Evolutionary conservation across 2,888 invertebrate genomes (phyloP).

Genomic region (Tetanocera ferruginea): DNA sequence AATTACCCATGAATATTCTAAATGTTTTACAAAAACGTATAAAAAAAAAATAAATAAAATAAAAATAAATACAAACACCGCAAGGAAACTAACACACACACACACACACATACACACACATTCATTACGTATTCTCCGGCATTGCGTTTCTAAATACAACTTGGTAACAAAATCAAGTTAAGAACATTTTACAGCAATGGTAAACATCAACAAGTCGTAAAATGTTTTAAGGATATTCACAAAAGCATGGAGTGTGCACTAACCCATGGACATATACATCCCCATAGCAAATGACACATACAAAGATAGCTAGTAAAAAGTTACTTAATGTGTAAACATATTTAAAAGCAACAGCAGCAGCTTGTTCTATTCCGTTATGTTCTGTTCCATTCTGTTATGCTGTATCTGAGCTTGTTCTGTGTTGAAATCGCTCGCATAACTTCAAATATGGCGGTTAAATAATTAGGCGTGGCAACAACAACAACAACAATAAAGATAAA

Average conservation of each 20-base stretch:
- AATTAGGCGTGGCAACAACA: background rate
- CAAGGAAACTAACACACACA: background rate
- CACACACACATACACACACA: background rate
- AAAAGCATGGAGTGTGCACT: background rate
- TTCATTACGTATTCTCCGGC: background rate
- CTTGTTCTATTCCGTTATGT: too few relatives aligned
- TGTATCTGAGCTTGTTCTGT: too few relatives aligned
- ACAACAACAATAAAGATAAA: too few relatives aligned
- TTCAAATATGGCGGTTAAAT: background rate
- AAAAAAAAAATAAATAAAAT: background rate
- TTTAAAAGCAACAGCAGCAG: background rate
- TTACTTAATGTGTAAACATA: background rate
- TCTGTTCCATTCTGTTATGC: too few relatives aligned
- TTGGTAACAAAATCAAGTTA: conserved; percentile 14
- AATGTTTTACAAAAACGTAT: background rate
- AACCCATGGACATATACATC: background rate
- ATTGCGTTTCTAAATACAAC: background rate
- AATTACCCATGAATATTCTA: conserved; percentile 34
- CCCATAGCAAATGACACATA: background rate
- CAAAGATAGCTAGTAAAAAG: background rate
- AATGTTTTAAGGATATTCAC: conserved; percentile 12
- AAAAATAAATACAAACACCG: background rate
- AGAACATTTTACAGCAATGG: conserved; percentile 7
- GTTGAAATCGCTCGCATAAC: too few relatives aligned
- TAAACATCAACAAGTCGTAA: conserved; percentile 30